Base-by-base conservation (phyloP, 2,797 vertebrate genomes). In the Phataginus tetradactyla region DNA sequence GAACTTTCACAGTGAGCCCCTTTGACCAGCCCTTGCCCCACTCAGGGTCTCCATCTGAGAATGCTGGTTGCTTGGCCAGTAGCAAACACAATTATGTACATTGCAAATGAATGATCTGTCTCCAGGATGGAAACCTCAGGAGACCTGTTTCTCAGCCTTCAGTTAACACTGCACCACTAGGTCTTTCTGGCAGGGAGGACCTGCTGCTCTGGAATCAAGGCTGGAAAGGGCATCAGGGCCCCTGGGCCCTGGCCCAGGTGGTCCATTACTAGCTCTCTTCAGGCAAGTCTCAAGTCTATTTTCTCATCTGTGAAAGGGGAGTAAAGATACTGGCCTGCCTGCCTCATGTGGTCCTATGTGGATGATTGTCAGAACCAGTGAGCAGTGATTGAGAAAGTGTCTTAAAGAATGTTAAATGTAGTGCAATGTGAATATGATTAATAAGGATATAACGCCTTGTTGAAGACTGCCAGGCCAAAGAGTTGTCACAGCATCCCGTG, bases 61-160 rank as follows among this genome's bases (percentile, higher is more conserved):
- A 59, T 14, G 32, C 9, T 61, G 17, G 23, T 37, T 59, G 37
- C 25, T n/a, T 57, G 61, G 34, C 3, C 18, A 53, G 39, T n/a
- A 42, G 7, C 25, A 79, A 5, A 49, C n/a, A 69, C 1, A 61
- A 0, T 18, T 45, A 63, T 0, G 0, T 20, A 10, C 55, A 29
- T 86, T 90, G 86, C n/a, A 49, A 1, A 45, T 1, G 10, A 42
- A 20, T 42, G 83, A 32, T 11, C 32, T 11, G 0, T 61, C 10
- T 59, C 59, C 32, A 57, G 63, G 39, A 25, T 3, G 15, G 69
- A 74, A 63, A 5, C 27, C 51, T 75, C 49, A 39, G 57, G 55
- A 83, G 69, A 75, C 23, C 23, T 1, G 1, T 39, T 85, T 51
- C 75, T 64, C 32, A 72, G 9, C 45, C 29, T 80, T 49, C 23